These are phyloP conservation scores for Catharus ustulatus DNA, from an alignment of 2,797 vertebrate genomes.

Conservation along the genomic window DNA sequence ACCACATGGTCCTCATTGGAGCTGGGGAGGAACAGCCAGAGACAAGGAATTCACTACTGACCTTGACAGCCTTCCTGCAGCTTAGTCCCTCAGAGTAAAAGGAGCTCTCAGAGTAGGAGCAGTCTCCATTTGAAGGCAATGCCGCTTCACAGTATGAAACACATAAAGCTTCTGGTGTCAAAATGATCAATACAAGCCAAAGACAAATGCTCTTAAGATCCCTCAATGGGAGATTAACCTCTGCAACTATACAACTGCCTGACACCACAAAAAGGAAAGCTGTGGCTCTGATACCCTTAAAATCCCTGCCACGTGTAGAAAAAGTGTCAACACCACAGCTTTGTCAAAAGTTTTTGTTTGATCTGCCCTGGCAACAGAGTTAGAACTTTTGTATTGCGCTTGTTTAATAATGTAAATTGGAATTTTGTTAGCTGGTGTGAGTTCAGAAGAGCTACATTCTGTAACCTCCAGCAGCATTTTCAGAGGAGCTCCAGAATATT, in stretches of 20 bases:
- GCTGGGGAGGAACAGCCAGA: not conserved
- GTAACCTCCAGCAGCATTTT: not conserved
- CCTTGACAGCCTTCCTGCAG: not conserved
- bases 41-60: fast-evolving
- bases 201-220: not conserved
- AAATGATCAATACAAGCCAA: not conserved
- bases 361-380: not conserved
- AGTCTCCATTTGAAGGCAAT: not conserved
- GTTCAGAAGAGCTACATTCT: not conserved
- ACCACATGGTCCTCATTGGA: not conserved
- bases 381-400: not conserved
- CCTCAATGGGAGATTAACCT: not conserved
- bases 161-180: not conserved
- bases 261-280: not conserved
- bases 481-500: not conserved
- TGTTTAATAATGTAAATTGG: not conserved
- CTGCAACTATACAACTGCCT: not conserved
- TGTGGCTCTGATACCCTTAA: not conserved
- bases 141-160: not conserved
- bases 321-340: not conserved
- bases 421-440: not conserved
- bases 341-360: not conserved
- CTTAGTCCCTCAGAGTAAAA: not conserved
- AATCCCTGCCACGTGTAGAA: fast-evolving
- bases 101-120: not conserved